Evolutionary conservation across 2,888 invertebrate genomes (phyloP), one percentile per base, ranked within the genome.

Genomic region (Drosophila helvetica): DNA sequence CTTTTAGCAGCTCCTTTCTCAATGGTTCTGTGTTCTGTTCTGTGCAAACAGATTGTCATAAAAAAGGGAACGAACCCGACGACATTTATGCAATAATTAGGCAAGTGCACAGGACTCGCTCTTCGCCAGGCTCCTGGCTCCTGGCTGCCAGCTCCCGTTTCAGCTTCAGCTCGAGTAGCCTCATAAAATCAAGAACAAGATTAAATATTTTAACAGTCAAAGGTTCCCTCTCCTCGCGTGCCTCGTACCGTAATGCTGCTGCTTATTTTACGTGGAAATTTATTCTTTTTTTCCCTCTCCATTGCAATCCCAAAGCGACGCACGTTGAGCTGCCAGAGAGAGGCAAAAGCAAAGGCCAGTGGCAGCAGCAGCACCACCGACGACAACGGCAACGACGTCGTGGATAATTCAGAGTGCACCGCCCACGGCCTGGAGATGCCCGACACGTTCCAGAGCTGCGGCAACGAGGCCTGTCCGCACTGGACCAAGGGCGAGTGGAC

Each of bases 401-500:
- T 96, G 42, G 95, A 94, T 77, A 94, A 93, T 73, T 93, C 93
- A 65, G 91, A 95, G 22, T 96, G 96, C 89, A 94, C 94, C 82
- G 95, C 96, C 86, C 95, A 95, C 12, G 95, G 95, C 61, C 93
- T 95, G 83, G 93, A 93, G 73, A 93, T 93, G 54, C 96, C 95
- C 18, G 93, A 93, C 70, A 94, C 94, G 64, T 94, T 94, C 77
- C 93, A 94, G 86, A 93, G 93, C 74, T 96, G 95, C 91, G 96
- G 95, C 38, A 92, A 93, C 52, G 94, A 94, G 67, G 94, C 94
- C 70, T 96, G 96, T 86, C 96, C 96, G 0, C 93, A 93, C 71
- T 97, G 97, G 97, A 92, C 93, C 56, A 92, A 93, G 5, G 94
- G 94, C 43, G 93, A 94, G 17, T 97, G 96, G 97, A 94, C 95